Evolutionary conservation across 2,888 invertebrate genomes (phyloP).

Genomic region (Calameuta filiformis): DNA sequence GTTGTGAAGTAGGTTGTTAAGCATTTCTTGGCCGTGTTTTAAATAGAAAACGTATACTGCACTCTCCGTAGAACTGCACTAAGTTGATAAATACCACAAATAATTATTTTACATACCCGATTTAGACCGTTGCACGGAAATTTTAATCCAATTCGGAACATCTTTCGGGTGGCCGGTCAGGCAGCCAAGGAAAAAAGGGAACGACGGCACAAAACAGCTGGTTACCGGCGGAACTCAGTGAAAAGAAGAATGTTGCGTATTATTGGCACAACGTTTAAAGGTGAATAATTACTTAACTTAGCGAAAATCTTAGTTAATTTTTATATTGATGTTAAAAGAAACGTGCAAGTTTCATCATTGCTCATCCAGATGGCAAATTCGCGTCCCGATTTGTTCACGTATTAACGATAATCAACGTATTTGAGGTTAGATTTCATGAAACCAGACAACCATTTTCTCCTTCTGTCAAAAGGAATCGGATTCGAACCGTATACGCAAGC

Average conservation of each 20-base stretch:
- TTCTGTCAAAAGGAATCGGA: background rate
- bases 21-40: background rate
- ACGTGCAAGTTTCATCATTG: background rate
- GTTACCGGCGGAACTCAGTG: constrained; percentile 26
- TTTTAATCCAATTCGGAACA: constrained; percentile 66
- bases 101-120: constrained; percentile 53
- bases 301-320: background rate
- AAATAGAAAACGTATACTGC: background rate
- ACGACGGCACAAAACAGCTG: constrained; percentile 58
- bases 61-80: background rate
- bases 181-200: constrained; percentile 55
- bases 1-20: background rate
- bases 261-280: constrained; percentile 43
- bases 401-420: background rate
- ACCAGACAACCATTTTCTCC: background rate
- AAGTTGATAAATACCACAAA: background rate
- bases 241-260: constrained; percentile 55
- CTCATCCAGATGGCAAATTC: background rate
- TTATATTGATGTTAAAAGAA: background rate
- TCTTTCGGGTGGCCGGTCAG: constrained; percentile 59
- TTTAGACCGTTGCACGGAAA: constrained; percentile 62
- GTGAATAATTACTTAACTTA: constrained; percentile 27
- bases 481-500: background rate
- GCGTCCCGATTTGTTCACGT: background rate
- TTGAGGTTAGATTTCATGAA: background rate